Percentiles rank a stretch among this genome's conserved stretches.
These are phyloP conservation scores for Bucorvus abyssinicus DNA, from an alignment of 2,797 vertebrate species.

Conservation along the genomic window DNA sequence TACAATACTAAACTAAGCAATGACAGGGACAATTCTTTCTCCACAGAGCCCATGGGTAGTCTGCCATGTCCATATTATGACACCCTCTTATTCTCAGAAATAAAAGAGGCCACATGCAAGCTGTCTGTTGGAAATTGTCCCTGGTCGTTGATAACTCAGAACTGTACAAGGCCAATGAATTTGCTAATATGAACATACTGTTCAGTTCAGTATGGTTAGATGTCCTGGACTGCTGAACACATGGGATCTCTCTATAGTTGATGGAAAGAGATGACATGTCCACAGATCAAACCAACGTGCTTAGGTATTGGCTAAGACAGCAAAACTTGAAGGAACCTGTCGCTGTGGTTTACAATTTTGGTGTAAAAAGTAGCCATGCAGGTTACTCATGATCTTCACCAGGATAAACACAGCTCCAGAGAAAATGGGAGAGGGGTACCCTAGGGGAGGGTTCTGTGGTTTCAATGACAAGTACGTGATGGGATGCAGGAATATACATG, in stretches of 20 bases:
- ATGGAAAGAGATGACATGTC: neutral
- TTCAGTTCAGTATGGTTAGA: neutral
- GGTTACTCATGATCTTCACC: neutral
- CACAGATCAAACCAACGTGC: neutral
- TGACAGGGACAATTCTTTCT: neutral
- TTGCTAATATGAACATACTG: neutral
- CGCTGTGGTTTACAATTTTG: neutral
- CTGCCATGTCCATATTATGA: neutral
- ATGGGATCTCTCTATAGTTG: neutral
- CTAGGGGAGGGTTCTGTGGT: neutral
- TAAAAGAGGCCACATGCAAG: neutral
- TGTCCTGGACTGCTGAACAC: neutral
- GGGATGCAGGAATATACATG: neutral
- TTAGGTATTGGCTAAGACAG: neutral
- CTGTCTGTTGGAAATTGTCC: neutral
- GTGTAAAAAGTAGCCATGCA: neutral
- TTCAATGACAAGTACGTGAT: neutral
- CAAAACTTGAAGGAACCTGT: neutral
- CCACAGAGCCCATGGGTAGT: neutral
- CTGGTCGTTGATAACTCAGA: neutral
- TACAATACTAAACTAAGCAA: neutral
- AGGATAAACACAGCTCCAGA: neutral
- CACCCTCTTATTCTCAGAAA: neutral
- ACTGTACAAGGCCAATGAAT: neutral
- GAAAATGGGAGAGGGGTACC: neutral